These are phyloP conservation scores for Tigriopus californicus DNA, from an alignment of 2,888 invertebrate species.

Conservation along the genomic window DNA sequence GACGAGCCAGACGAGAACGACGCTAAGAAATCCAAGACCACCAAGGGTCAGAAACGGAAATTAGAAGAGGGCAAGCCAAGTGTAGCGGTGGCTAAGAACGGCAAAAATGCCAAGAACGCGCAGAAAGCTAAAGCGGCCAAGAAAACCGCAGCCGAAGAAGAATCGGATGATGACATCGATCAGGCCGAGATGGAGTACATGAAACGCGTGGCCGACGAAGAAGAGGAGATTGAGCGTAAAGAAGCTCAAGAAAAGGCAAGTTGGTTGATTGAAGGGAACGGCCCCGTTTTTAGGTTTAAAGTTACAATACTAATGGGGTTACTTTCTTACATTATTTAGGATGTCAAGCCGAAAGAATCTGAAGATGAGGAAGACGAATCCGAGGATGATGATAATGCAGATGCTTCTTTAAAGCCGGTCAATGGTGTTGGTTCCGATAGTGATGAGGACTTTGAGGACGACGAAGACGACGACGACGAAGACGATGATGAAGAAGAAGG, in stretches of 20 bases:
- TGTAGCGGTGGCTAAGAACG: background rate
- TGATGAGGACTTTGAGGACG: slow-evolving; percentile 22
- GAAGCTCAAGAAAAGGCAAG: background rate
- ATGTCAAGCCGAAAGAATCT: background rate
- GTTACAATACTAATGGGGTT: too few species aligned
- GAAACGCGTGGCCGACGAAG: slow-evolving; percentile 1
- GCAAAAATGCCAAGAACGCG: background rate
- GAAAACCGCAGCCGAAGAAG: background rate
- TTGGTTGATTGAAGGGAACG: too few species aligned
- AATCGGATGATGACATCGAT: slow-evolving; percentile 2
- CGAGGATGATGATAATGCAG: background rate
- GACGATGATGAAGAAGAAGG: slow-evolving; percentile 19
- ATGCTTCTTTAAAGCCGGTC: background rate
- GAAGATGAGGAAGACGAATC: background rate
- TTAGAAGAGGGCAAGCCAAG: too few species aligned
- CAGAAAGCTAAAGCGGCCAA: background rate
- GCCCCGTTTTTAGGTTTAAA: too few species aligned
- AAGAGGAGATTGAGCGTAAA: background rate
- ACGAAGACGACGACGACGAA: slow-evolving; percentile 23
- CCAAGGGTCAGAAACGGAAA: background rate
- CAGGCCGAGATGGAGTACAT: slow-evolving; percentile 1
- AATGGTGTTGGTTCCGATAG: slow-evolving; percentile 26
- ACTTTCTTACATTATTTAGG: too few species aligned
- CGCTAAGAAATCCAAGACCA: background rate
- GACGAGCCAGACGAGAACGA: background rate